Conservation (phyloP, 1,140 invertebrate genomes). For the Cryptotermes secundus region DNA sequence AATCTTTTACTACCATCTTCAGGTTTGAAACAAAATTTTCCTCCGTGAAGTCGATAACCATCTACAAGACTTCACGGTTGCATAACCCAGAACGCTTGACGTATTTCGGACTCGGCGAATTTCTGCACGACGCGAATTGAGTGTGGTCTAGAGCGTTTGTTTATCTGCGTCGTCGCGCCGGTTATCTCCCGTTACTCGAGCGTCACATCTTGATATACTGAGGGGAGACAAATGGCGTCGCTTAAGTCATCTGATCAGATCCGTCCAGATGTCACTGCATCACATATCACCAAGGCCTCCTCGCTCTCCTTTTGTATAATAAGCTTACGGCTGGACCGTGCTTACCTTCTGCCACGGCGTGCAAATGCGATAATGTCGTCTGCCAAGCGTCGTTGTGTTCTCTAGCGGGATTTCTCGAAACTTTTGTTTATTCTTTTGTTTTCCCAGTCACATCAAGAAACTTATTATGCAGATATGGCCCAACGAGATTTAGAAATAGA, state of each 20-base stretch:
- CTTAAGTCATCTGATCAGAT: neutral
- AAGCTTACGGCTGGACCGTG: neutral
- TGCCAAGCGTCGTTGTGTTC: neutral
- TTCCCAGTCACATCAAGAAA: neutral
- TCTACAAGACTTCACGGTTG: no score
- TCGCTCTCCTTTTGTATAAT: neutral
- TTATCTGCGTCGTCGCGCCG: neutral
- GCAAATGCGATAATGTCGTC: neutral
- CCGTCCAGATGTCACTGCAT: neutral
- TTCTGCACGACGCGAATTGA: neutral
- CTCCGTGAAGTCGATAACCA: no score
- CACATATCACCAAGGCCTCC: neutral
- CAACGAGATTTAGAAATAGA: no score
- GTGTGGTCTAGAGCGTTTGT: neutral
- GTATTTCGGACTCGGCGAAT: neutral
- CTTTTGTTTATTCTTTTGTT: neutral
- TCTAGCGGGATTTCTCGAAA: neutral
- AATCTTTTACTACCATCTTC: no score
- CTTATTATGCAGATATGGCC: neutral
- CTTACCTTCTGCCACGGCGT: neutral
- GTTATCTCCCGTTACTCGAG: neutral
- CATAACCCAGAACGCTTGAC: no score
- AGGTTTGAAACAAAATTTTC: no score
- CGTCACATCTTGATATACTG: neutral
- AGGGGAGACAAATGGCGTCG: neutral